Evolutionary conservation across 2,113 vertebrate species (phyloP), one percentile per base, ranked within the genome.

Genomic region (Phocoena sinus): DNA sequence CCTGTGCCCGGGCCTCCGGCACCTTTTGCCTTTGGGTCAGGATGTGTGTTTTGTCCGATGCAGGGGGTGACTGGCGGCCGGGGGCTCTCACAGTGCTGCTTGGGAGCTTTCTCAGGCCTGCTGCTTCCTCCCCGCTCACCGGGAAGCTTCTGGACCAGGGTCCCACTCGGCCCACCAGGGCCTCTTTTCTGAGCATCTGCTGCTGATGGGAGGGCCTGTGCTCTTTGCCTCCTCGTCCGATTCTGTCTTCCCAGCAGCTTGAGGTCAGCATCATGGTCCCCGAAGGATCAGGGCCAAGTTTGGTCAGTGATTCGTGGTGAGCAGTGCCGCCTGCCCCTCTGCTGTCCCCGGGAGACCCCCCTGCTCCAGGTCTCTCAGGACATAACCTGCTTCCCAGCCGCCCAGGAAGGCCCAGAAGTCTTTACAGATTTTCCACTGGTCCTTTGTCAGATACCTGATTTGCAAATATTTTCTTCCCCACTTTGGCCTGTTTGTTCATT

Each of bases 211-310:
- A 26, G 18, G 26, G 2, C 4, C 33, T 58, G 18, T 10, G 31
- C 18, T 36, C 33, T 38, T 15, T n/a, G 8, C 17, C 73, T 12
- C 0, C 0, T 33, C 5, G 18, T 67, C n/a, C 5, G 6, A 2
- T 6, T 62, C 70, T 60, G 36, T 28, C 56, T 74, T 62, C 3
- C 25, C 31, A 14, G 86, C 28, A 38, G 13, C 53, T 41, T 41
- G 31, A 67, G 41, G 26, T n/a, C 21, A 62, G 87, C 60, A 53
- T 65, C 33, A 3, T 23, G 76, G 74, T 44, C 5, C 15, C 1
- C 1, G 20, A 26, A 38, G 38, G n/a, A 18, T 53, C 53, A 18
- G 15, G 53, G 53, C 15, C 53, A 53, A 6, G 53, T 53, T 6
- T 53, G 53, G 53, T 58, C 63, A 70, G 65, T 25, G 63, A 68